Percentiles rank a stretch among this genome's conserved stretches.
These are phyloP conservation scores for Anolis apletophallus DNA, from an alignment of 2,797 vertebrate genomes.

Conservation along the genomic window DNA sequence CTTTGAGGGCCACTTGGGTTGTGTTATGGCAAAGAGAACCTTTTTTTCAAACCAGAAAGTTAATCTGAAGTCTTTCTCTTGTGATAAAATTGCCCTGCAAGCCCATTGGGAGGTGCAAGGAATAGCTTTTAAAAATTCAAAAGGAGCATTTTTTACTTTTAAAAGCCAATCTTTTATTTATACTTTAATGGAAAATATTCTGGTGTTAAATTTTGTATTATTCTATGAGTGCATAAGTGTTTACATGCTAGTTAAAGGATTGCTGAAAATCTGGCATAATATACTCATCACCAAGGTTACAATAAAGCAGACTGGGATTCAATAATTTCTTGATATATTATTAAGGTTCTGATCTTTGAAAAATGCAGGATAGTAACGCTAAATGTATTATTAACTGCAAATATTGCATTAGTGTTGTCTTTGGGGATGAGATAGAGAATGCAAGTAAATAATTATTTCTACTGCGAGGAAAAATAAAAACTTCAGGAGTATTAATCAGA, in stretches of 20 bases:
- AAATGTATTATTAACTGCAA: not conserved
- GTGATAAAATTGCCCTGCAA: no score
- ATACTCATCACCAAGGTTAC: not conserved
- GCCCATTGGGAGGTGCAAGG: no score
- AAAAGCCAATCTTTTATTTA: not conserved
- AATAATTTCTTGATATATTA: not conserved
- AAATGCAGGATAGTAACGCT: not conserved
- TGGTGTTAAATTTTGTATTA: not conserved
- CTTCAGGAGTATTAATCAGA: not conserved
- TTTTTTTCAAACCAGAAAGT: no score
- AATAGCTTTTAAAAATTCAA: no score
- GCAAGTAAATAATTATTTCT: not conserved
- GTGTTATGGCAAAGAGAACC: no score
- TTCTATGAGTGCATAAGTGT: not conserved
- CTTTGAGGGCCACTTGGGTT: no score
- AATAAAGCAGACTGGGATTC: not conserved
- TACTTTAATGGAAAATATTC: not conserved
- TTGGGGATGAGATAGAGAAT: not conserved
- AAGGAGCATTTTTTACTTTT: not conserved
- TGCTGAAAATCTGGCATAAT: not conserved
- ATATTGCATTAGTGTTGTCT: not conserved
- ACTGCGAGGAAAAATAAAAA: not conserved
- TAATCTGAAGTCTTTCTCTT: no score
- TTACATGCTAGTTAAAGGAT: not conserved
- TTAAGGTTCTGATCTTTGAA: not conserved